These are phyloP conservation scores for Chymomyza caudatula DNA, from an alignment of 2,888 invertebrate genomes.

Conservation along the genomic window DNA sequence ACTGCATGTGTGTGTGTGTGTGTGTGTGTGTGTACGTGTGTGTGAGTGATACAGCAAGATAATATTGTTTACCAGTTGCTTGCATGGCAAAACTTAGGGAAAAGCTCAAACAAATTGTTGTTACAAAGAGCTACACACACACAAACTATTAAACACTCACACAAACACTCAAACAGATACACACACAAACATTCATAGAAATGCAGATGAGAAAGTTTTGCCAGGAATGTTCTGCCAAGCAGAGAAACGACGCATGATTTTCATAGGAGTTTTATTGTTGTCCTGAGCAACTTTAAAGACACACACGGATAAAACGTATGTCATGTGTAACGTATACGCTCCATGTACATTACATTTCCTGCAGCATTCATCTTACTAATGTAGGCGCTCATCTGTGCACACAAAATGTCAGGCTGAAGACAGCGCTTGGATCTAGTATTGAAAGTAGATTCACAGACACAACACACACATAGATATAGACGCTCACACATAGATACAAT, in stretches of 20 bases:
- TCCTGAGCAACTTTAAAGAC: background rate
- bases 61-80: constrained; percentile 17
- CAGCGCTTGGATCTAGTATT: background rate
- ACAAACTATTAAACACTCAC: background rate
- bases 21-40: no score
- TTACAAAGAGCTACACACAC: background rate
- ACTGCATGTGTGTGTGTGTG: no score
- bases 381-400: constrained; percentile 27
- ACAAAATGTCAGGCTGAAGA: background rate
- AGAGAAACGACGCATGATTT: background rate
- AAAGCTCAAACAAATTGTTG: background rate
- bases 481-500: constrained; percentile 4
- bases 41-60: background rate
- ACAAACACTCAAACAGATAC: background rate
- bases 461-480: background rate
- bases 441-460: constrained; percentile 10
- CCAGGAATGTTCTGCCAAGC: background rate
- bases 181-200: background rate
- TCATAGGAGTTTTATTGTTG: background rate
- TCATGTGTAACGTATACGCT: background rate
- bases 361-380: constrained; percentile 48
- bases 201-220: background rate
- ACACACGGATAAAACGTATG: background rate
- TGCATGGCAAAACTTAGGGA: background rate
- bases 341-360: constrained; percentile 48